Conservation (phyloP, 2,797 vertebrate species). For the Cossypha heuglini region DNA sequence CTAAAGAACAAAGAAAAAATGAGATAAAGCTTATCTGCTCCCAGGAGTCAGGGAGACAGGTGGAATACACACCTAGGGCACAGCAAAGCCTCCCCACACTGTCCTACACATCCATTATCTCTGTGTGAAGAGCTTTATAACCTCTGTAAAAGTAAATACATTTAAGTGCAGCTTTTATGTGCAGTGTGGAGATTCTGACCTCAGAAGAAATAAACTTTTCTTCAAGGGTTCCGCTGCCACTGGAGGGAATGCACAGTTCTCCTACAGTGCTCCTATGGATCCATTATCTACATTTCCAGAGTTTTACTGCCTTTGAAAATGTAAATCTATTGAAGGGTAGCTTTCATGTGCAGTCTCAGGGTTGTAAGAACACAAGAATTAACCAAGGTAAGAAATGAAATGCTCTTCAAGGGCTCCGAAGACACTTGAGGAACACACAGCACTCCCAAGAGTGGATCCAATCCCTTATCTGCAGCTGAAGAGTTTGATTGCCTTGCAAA, state of each 20-base stretch:
- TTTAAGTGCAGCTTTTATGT: not conserved
- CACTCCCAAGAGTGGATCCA: not conserved
- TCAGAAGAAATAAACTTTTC: not conserved
- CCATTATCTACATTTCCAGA: not conserved
- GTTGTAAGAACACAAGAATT: not conserved
- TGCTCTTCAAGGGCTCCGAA: not conserved
- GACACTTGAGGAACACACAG: not conserved
- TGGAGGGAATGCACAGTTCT: not conserved
- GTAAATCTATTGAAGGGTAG: not conserved
- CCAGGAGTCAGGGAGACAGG: not conserved
- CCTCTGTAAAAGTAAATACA: not conserved
- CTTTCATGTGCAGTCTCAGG: not conserved
- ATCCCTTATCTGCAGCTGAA: not conserved
- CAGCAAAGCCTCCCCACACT: not conserved
- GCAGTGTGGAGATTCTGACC: not conserved
- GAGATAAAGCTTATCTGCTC: not conserved
- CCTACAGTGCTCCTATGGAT: rapidly evolving
- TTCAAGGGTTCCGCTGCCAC: not conserved
- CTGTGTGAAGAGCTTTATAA: not conserved
- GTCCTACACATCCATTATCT: not conserved
- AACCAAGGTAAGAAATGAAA: not conserved
- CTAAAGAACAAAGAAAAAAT: not conserved
- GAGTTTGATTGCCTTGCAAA: not conserved
- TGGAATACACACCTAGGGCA: not conserved
- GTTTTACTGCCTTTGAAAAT: not conserved